Percentiles rank a stretch among this genome's conserved stretches.
phyloP scores from a whole-genome alignment of 1,140 invertebrate genomes.

The Zaprionus inermis region DNA sequence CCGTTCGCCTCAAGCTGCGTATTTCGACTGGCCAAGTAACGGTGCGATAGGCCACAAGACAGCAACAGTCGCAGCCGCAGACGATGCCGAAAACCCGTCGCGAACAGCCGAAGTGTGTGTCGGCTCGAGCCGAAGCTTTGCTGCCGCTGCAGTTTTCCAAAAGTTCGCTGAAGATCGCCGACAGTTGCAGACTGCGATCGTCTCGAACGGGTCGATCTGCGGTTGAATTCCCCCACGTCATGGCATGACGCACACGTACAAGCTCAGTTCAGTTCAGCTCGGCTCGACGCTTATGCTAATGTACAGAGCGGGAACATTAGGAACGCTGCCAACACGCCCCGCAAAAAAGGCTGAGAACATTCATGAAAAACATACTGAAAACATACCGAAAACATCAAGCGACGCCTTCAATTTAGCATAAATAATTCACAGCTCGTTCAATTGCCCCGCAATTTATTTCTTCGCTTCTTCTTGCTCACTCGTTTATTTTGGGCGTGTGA shows the following conservation, averaged over 20 bases:
- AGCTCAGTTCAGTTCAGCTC: not conserved
- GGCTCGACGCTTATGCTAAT: slow-evolving; percentile 38
- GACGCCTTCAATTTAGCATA: slow-evolving; percentile 45
- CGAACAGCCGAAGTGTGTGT: slow-evolving; percentile 35
- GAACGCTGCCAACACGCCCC: slow-evolving; percentile 37
- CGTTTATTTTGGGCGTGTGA: slow-evolving; percentile 69
- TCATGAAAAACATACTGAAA: slow-evolving; percentile 11
- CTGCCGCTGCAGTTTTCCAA: not conserved
- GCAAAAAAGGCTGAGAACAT: slow-evolving; percentile 5
- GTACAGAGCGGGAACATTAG: slow-evolving; percentile 21
- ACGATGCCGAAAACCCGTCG: not conserved
- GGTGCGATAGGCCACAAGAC: slow-evolving; percentile 72
- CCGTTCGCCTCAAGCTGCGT: slow-evolving; percentile 80
- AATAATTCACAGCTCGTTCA: slow-evolving; percentile 56
- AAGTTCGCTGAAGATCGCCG: slow-evolving; percentile 23
- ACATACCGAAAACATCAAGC: slow-evolving; percentile 6
- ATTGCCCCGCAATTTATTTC: slow-evolving; percentile 48
- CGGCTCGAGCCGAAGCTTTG: not conserved
- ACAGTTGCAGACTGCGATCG: slow-evolving; percentile 9
- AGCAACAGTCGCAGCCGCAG: slow-evolving; percentile 38
- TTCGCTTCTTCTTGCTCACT: slow-evolving; percentile 23
- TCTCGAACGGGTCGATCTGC: slow-evolving; percentile 13
- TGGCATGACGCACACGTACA: slow-evolving; percentile 37
- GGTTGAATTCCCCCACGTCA: slow-evolving; percentile 2
- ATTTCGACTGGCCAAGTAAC: slow-evolving; percentile 79